phyloP scores from a whole-genome alignment of 2,888 invertebrate species.

The Phortica okadai region DNA sequence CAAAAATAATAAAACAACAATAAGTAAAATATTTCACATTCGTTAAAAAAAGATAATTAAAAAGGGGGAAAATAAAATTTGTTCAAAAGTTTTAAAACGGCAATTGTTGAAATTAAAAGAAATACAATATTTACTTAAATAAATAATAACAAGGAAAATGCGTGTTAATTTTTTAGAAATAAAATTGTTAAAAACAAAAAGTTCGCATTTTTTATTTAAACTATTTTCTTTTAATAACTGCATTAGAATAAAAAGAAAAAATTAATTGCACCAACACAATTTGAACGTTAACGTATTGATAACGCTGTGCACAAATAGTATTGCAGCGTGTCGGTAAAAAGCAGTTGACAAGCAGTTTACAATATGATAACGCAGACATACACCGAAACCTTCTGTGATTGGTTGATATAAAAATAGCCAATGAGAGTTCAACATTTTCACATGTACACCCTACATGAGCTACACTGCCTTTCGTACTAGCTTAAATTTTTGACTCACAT shows the following conservation, averaged over 20 bases:
- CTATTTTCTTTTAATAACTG: background rate
- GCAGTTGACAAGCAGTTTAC: conserved; percentile 2
- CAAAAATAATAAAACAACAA: background rate
- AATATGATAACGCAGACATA: conserved; percentile 27
- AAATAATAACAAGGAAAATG: conserved; percentile 55
- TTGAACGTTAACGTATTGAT: background rate
- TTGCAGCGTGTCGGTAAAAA: background rate
- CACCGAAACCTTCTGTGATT: background rate
- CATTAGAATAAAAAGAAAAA: no score
- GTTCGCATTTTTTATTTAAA: background rate
- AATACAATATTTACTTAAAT: conserved; percentile 61
- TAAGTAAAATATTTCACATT: conserved; percentile 17
- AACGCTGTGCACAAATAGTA: background rate
- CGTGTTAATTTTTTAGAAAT: conserved; percentile 69
- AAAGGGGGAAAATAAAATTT: conserved; percentile 22
- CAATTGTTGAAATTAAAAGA: conserved; percentile 41
- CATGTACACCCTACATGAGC: background rate
- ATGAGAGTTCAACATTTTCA: background rate
- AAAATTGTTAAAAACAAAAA: conserved; percentile 63
- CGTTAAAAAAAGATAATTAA: conserved; percentile 11
- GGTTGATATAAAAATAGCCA: background rate
- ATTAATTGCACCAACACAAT: no score
- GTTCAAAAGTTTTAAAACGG: conserved; percentile 41
- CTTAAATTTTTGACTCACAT: background rate
- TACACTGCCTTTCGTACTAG: background rate